Base-by-base conservation (phyloP, 2,797 vertebrate genomes). In the Glyptemys insculpta region DNA sequence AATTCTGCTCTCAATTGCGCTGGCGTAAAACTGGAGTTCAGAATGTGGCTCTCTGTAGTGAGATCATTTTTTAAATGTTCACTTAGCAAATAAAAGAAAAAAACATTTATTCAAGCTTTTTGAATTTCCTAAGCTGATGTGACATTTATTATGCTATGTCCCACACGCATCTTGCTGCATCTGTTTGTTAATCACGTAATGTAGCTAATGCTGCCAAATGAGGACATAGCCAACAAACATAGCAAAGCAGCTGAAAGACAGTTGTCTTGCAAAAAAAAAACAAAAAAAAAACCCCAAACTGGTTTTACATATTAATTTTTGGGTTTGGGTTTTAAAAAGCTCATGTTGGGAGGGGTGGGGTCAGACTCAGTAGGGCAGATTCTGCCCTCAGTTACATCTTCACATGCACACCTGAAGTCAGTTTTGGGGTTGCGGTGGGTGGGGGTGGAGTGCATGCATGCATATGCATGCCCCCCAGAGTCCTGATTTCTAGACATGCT, bases 101-200 rank as follows among this genome's bases (percentile, higher is more conserved):
- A 94, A 90, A 4, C 19, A 84, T 81, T 74, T 95, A 37, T 89
- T 62, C 74, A 62, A 9, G 2, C 25, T 52, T 88, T 82, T 54
- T 50, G 27, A 21, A 86, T 91, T 93, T 82, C 53, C 56, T 78
- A 44, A 87, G 68, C 27, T 85, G 80, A 83, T 29, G 57, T 83
- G 41, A 89, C 29, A 76, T 86, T 89, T 94, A 84, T 91, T 94
- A 93, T 54, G 59, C 80, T 80, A 27, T 49, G 79, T 9, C 68
- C 34, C 16, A 14, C 44, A 57, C 50, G 23, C 41, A 16, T 82
- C 27, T 56, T 74, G 31, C 6, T 88, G 47, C 25, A 59, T 90
- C 76, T 92, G 47, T 91, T 94, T 97, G 79, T 89, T 94, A 87
- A 87, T 89, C 72, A 59, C 49, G 44, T 59, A 93, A 76, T 83